Conservation (phyloP, 2,797 vertebrate species). For the Geotrypetes seraphini region DNA sequence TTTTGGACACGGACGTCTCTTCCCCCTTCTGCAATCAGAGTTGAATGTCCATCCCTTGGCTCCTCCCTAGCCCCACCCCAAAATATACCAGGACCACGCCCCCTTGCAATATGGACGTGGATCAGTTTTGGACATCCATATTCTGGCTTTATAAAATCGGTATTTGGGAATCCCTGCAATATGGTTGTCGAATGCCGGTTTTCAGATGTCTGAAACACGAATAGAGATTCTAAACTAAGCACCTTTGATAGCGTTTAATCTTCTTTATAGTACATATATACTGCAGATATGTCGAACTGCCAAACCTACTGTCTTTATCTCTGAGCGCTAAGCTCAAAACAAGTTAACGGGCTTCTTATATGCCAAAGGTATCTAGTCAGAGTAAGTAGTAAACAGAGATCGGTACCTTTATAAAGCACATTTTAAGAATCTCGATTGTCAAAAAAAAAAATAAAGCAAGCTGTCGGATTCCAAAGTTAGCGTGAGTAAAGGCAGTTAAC, state of each 20-base stretch:
- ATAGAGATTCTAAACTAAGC: too few relatives aligned
- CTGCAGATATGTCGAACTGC: constrained; percentile 9
- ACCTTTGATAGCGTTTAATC: not conserved
- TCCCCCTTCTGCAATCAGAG: too few relatives aligned
- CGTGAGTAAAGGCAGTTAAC: constrained; percentile 41
- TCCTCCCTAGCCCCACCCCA: too few relatives aligned
- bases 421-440: constrained; percentile 40
- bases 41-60: too few relatives aligned
- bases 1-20: too few relatives aligned
- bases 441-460: constrained; percentile 44
- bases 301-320: not conserved
- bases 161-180: too few relatives aligned
- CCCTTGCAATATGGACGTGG: too few relatives aligned
- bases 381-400: constrained; percentile 27
- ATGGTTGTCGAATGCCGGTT: too few relatives aligned
- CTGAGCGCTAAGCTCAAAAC: constrained; percentile 2
- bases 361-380: constrained; percentile 22
- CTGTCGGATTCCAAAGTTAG: constrained; percentile 37
- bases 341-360: constrained; percentile 23
- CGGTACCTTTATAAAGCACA: constrained; percentile 27
- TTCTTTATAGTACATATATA: not conserved
- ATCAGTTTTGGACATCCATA: too few relatives aligned
- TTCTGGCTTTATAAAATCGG: too few relatives aligned
- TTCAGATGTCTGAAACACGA: too few relatives aligned
- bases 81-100: too few relatives aligned